phyloP scores from a whole-genome alignment of 2,888 invertebrate genomes.

The Eudasyphora cyanicolor region DNA sequence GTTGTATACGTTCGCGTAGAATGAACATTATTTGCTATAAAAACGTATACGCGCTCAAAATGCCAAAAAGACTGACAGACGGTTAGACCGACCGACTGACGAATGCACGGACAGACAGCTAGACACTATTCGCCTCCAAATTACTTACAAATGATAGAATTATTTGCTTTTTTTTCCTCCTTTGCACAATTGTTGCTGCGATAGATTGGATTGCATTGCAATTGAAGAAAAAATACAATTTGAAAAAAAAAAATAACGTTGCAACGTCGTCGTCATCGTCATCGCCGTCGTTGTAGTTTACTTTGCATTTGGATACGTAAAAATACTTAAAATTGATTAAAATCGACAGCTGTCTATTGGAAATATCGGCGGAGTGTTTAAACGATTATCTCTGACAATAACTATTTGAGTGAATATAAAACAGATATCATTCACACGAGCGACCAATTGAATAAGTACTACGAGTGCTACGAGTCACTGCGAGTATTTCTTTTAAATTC shows the following conservation, averaged over 20 bases:
- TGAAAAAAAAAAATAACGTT: constrained; percentile 9
- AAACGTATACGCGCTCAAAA: neutral
- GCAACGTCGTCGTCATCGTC: too few relatives aligned
- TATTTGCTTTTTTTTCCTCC: neutral
- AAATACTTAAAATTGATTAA: constrained; percentile 51
- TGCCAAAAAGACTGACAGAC: constrained; percentile 15
- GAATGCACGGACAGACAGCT: neutral
- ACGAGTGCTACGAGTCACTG: neutral
- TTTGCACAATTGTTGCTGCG: neutral
- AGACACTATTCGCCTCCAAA: neutral
- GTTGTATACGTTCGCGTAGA: neutral
- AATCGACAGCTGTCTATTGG: constrained; percentile 63
- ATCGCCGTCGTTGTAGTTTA: too few relatives aligned
- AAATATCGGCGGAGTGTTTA: constrained; percentile 20
- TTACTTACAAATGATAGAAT: constrained; percentile 16
- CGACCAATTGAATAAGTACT: neutral
- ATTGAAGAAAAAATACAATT: neutral
- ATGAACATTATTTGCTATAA: neutral
- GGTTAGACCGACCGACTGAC: neutral
- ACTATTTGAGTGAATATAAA: constrained; percentile 3
- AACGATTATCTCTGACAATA: constrained; percentile 55
- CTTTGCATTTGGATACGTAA: neutral
- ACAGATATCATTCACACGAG: neutral
- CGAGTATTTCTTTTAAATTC: neutral
- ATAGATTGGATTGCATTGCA: neutral